Evolutionary conservation across 2,113 vertebrate species (phyloP).

Genomic region (Spea multiplicata): DNA sequence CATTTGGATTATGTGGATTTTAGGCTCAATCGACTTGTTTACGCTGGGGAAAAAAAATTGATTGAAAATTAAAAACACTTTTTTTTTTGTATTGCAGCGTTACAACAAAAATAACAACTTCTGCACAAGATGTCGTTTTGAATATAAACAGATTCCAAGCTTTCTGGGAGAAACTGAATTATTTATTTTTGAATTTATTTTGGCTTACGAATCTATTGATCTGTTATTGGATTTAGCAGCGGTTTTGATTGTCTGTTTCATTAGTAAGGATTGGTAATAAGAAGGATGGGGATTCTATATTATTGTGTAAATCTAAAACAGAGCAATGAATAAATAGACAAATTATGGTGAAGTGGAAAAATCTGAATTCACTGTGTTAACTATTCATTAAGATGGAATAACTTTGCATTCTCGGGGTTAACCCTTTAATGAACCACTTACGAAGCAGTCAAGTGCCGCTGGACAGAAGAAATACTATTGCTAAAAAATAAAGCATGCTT

Average conservation of each 20-base stretch:
- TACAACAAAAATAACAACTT: slow-evolving; percentile 31
- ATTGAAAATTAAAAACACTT: slow-evolving; percentile 29
- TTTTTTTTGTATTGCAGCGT: slow-evolving; percentile 12
- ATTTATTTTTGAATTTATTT: slow-evolving; percentile 39
- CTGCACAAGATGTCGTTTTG: not conserved
- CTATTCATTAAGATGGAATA: too few relatives aligned
- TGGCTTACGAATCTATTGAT: not conserved
- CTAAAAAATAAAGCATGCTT: too few relatives aligned
- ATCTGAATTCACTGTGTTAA: too few relatives aligned
- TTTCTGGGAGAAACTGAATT: not conserved
- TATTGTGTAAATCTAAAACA: slow-evolving; percentile 2
- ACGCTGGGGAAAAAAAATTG: slow-evolving; percentile 36
- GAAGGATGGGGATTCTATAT: slow-evolving; percentile 15
- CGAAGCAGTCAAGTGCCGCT: too few relatives aligned
- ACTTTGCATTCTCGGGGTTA: too few relatives aligned
- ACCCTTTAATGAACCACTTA: too few relatives aligned
- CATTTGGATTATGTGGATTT: slow-evolving; percentile 55
- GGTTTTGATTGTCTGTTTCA: slow-evolving; percentile 17
- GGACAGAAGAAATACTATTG: too few relatives aligned
- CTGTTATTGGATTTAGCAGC: slow-evolving; percentile 13
- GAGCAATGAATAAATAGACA: slow-evolving; percentile 4
- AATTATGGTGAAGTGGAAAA: not conserved
- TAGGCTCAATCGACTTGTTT: slow-evolving; percentile 32
- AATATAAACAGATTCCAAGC: not conserved
- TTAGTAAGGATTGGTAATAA: slow-evolving; percentile 23